Conservation (phyloP, 2,113 vertebrate genomes). For the Lasiurus cinereus region DNA sequence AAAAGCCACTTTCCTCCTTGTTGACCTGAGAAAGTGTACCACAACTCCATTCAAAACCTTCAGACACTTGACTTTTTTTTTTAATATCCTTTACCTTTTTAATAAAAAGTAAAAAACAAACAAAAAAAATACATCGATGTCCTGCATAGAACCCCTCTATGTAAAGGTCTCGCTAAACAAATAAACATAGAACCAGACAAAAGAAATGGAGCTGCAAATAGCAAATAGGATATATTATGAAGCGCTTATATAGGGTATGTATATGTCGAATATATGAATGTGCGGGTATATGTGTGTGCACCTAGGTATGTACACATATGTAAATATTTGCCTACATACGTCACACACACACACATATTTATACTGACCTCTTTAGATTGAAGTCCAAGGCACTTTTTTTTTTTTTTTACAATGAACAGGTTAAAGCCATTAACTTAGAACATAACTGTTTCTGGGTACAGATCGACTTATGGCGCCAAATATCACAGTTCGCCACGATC, state of each 20-base stretch:
- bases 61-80: slow-evolving; percentile 79
- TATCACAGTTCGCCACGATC: slow-evolving; percentile 4
- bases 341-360: slow-evolving; percentile 83
- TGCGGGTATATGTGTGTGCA: slow-evolving; percentile 76
- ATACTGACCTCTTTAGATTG: slow-evolving; percentile 89
- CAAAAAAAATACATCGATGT: slow-evolving; percentile 82
- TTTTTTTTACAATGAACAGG: slow-evolving; percentile 90
- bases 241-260: slow-evolving; percentile 74
- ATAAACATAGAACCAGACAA: slow-evolving; percentile 73
- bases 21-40: slow-evolving; percentile 64
- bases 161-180: slow-evolving; percentile 80
- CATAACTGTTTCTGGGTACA: slow-evolving; percentile 89
- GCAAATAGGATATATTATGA: slow-evolving; percentile 75
- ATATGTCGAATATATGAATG: slow-evolving; percentile 83
- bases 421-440: slow-evolving; percentile 90
- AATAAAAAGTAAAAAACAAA: slow-evolving; percentile 86
- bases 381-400: slow-evolving; percentile 90
- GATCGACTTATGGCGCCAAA: slow-evolving; percentile 61
- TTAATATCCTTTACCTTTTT: slow-evolving; percentile 84
- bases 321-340: slow-evolving; percentile 85
- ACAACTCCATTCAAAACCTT: slow-evolving; percentile 77
- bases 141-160: slow-evolving; percentile 81
- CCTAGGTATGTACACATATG: slow-evolving; percentile 84
- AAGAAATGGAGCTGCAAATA: slow-evolving; percentile 62
- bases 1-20: slow-evolving; percentile 48